A percentile compares a stretch with the other conserved stretches of the same genome.
Evolutionary conservation across 1,140 invertebrate species (phyloP).

Genomic region (Phocides pigmalion): DNA sequence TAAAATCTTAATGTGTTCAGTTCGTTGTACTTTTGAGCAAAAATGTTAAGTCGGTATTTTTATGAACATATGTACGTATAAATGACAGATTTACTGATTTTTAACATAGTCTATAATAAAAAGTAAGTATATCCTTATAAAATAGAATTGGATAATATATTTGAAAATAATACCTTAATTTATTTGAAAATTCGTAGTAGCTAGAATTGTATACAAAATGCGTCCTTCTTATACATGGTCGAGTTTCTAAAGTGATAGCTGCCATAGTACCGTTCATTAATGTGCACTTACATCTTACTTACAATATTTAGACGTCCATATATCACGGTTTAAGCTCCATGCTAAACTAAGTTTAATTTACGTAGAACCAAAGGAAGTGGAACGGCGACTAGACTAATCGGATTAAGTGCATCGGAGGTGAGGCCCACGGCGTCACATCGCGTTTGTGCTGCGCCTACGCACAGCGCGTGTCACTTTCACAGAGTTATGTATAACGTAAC

Average conservation of each 20-base stretch:
- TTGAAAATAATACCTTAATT: no score
- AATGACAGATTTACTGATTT: no score
- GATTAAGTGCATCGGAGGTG: slow-evolving; percentile 58
- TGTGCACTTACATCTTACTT: not conserved
- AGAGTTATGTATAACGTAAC: slow-evolving; percentile 61
- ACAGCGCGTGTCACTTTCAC: slow-evolving; percentile 71
- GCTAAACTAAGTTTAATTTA: slow-evolving; percentile 12
- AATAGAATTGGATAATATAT: no score
- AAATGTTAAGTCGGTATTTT: no score
- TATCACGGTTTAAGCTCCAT: slow-evolving; percentile 3
- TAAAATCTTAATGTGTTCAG: not conserved
- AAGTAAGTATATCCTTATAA: no score
- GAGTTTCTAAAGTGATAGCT: no score
- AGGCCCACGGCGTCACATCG: slow-evolving; percentile 45
- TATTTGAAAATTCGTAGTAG: no score
- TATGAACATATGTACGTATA: no score
- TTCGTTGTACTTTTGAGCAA: not conserved
- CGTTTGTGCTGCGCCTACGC: slow-evolving; percentile 65
- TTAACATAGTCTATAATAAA: no score
- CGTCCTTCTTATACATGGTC: no score
- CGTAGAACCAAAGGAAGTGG: slow-evolving; percentile 30
- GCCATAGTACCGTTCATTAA: not conserved
- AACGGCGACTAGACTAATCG: slow-evolving; percentile 62
- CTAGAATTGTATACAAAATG: no score
- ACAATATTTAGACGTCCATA: not conserved